Evolutionary conservation across 2,888 invertebrate species (phyloP).

Genomic region (Lamellibrachia satsuma): DNA sequence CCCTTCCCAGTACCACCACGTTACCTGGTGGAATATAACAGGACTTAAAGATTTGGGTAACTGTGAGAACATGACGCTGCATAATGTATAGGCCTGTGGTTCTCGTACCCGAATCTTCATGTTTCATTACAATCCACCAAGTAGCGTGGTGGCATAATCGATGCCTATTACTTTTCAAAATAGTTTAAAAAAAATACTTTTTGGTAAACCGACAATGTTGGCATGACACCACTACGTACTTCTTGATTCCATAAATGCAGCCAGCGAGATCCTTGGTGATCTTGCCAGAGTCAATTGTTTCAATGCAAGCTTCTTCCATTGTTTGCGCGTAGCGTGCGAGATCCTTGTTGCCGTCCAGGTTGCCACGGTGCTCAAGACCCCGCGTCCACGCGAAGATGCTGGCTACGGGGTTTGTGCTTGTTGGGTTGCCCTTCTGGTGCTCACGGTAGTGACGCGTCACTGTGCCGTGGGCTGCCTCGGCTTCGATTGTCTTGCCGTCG

Average conservation of each 20-base stretch:
- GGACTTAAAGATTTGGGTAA: too few species aligned
- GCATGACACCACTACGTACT: slow-evolving; percentile 61
- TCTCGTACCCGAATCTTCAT: too few species aligned
- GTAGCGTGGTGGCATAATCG: too few species aligned
- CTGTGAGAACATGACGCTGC: too few species aligned
- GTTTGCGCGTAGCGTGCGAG: slow-evolving; percentile 71
- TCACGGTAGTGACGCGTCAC: slow-evolving; percentile 74
- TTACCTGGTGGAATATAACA: too few species aligned
- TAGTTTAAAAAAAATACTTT: too few species aligned
- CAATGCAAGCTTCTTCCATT: slow-evolving; percentile 84
- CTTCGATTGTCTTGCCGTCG: slow-evolving; percentile 72
- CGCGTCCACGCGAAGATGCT: slow-evolving; percentile 92
- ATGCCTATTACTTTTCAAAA: too few species aligned
- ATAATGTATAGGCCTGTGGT: too few species aligned
- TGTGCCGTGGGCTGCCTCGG: slow-evolving; percentile 72
- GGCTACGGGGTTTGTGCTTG: slow-evolving; percentile 90
- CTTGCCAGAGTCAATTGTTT: slow-evolving; percentile 82
- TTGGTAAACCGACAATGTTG: neutral
- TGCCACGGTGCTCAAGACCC: slow-evolving; percentile 79
- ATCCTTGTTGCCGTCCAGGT: slow-evolving; percentile 73
- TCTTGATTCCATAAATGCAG: slow-evolving; percentile 84
- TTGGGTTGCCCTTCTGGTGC: slow-evolving; percentile 80
- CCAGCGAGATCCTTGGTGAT: slow-evolving; percentile 90
- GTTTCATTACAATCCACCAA: too few species aligned
- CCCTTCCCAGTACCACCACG: too few species aligned